Conservation (phyloP, 2,113 vertebrate genomes). For the Calidris pygmaea region DNA sequence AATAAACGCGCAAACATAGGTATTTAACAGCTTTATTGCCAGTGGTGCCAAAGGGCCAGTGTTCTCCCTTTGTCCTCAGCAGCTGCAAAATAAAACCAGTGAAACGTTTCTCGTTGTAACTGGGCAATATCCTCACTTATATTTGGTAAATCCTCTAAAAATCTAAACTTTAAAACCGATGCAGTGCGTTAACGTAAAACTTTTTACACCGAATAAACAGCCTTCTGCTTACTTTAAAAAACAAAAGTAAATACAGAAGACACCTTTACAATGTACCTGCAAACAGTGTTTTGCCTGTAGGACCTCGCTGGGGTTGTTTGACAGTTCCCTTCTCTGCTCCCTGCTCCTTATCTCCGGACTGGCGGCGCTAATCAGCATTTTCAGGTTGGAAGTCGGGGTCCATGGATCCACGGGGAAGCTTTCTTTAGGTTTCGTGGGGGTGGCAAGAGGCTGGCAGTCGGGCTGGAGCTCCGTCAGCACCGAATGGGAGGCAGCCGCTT, state of each 20-base stretch:
- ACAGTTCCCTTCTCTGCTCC: constrained; percentile 79
- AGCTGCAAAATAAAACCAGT: background rate
- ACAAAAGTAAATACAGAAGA: background rate
- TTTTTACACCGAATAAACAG: background rate
- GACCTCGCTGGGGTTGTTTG: constrained; percentile 63
- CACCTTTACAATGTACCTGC: constrained; percentile 71
- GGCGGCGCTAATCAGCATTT: constrained; percentile 94
- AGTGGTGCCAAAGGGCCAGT: background rate
- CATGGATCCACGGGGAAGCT: constrained; percentile 84
- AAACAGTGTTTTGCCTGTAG: constrained; percentile 71
- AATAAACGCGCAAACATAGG: background rate
- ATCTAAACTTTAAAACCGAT: background rate
- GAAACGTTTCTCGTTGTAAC: background rate
- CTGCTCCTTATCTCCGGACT: constrained; percentile 94
- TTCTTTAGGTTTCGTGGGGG: constrained; percentile 86
- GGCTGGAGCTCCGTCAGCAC: constrained; percentile 58
- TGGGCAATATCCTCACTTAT: background rate
- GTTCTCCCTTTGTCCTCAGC: background rate
- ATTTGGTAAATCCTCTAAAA: background rate
- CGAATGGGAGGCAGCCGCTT: constrained; percentile 29
- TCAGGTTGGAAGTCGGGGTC: constrained; percentile 95
- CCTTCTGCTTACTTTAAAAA: background rate
- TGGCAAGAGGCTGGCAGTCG: constrained; percentile 81
- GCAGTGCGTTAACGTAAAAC: background rate
- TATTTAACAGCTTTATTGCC: background rate